phyloP scores from a whole-genome alignment of 2,888 invertebrate genomes.

The Nomada goodeniana region DNA sequence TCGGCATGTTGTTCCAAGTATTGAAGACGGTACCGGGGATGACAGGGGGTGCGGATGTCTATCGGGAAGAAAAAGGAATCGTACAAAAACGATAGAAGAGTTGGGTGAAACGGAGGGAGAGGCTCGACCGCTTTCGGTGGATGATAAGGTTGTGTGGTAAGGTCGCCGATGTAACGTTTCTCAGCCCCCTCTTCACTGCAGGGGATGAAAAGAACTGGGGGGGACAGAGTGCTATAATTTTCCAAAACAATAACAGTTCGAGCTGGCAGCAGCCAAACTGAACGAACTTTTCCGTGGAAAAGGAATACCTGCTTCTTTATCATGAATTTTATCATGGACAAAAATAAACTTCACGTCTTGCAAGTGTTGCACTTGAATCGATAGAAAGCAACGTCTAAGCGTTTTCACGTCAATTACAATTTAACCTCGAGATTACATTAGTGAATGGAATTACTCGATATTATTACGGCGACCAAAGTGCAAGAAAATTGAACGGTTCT shows the following conservation, averaged over 20 bases:
- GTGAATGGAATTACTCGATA: no score
- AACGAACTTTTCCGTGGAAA: background rate
- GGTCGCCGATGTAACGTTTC: constrained; percentile 37
- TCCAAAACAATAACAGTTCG: constrained; percentile 54
- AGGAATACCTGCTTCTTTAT: background rate
- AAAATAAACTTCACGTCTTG: no score
- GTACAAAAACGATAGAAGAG: constrained; percentile 38
- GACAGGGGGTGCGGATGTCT: constrained; percentile 54
- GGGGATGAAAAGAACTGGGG: background rate
- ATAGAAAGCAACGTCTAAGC: no score
- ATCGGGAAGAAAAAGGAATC: constrained; percentile 41
- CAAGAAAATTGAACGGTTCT: background rate
- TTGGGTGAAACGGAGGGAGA: constrained; percentile 2
- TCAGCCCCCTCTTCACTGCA: background rate
- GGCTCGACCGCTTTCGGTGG: constrained; percentile 51
- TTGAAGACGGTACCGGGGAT: constrained; percentile 55
- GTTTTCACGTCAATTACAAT: no score
- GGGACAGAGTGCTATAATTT: constrained; percentile 53
- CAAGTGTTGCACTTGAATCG: no score
- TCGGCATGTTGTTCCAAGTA: constrained; percentile 51
- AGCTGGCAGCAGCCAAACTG: constrained; percentile 10
- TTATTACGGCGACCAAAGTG: no score
- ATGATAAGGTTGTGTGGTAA: constrained; percentile 60
- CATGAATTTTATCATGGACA: no score
- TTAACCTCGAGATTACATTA: no score